A percentile compares a stretch with the other conserved stretches of the same genome.
Evolutionary conservation across 2,113 vertebrate species (phyloP).

Genomic region (Bujurquina vittata): DNA sequence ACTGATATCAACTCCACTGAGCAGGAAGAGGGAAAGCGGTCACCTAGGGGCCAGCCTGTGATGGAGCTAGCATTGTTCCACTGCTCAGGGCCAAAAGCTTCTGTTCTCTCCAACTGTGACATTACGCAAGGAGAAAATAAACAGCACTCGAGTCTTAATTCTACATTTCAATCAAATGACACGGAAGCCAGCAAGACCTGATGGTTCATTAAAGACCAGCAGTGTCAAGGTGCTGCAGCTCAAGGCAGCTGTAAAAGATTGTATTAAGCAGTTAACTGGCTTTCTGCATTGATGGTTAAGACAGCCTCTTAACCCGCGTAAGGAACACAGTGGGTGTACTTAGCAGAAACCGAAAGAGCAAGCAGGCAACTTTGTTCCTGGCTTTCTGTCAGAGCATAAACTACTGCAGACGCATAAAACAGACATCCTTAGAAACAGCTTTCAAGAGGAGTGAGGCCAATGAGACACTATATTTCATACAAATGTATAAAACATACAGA

Average conservation of each 20-base stretch:
- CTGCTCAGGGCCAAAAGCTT: conserved; percentile 49
- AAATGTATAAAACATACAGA: not conserved
- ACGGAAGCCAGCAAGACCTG: conserved; percentile 40
- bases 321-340: conserved; percentile 20
- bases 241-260: conserved; percentile 19
- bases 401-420: conserved; percentile 22
- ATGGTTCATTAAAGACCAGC: conserved; percentile 49
- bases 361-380: conserved; percentile 33
- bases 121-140: conserved; percentile 54
- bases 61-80: conserved; percentile 53
- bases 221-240: conserved; percentile 35
- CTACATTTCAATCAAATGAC: conserved; percentile 55
- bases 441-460: conserved; percentile 1
- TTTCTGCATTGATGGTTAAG: conserved; percentile 29
- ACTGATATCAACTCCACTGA: conserved; percentile 66
- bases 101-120: conserved; percentile 58
- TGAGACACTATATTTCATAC: not conserved
- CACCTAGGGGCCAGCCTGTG: conserved; percentile 60
- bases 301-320: conserved; percentile 7
- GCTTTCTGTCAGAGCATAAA: conserved; percentile 23
- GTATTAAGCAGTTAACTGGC: conserved; percentile 20
- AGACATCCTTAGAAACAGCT: conserved; percentile 7
- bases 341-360: conserved; percentile 44
- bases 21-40: conserved; percentile 57
- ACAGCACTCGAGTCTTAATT: conserved; percentile 55